phyloP scores from a whole-genome alignment of 2,113 vertebrate genomes.

The Antechinus flavipes region DNA sequence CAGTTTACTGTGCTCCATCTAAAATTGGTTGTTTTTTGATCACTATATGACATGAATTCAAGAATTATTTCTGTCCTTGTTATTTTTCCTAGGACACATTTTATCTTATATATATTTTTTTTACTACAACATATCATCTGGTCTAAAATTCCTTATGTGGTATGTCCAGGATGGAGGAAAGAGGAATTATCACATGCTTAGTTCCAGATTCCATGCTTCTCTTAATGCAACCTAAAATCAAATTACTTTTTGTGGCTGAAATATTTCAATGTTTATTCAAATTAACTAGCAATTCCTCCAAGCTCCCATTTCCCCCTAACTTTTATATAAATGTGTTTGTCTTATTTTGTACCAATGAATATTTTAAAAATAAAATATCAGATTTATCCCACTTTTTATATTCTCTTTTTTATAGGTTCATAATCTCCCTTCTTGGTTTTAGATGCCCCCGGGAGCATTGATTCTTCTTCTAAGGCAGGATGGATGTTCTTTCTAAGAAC shows the following conservation, averaged over 20 bases:
- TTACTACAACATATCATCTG: not conserved
- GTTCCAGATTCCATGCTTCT: not conserved
- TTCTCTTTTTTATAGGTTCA: not conserved
- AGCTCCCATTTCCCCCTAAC: not conserved
- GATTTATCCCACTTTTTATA: not conserved
- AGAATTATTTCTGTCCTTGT: not conserved
- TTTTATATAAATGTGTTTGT: not conserved
- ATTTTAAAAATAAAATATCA: not conserved
- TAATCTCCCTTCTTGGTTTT: not conserved
- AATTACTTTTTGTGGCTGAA: not conserved
- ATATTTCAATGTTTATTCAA: not conserved
- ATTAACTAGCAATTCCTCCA: not conserved
- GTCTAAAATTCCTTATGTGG: not conserved
- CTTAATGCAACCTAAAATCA: not conserved
- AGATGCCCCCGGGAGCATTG: accelerated
- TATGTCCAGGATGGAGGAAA: not conserved
- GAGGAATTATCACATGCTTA: not conserved
- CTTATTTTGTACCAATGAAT: not conserved
- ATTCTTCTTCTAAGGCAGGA: not conserved
- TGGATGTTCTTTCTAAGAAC: not conserved
- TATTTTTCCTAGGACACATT: not conserved
- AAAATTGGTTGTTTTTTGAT: not conserved
- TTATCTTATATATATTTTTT: not conserved
- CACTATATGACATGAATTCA: not conserved
- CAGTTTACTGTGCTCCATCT: not conserved